Base-by-base conservation (phyloP, 1,140 invertebrate species). In the Trinorchestia longiramus region DNA sequence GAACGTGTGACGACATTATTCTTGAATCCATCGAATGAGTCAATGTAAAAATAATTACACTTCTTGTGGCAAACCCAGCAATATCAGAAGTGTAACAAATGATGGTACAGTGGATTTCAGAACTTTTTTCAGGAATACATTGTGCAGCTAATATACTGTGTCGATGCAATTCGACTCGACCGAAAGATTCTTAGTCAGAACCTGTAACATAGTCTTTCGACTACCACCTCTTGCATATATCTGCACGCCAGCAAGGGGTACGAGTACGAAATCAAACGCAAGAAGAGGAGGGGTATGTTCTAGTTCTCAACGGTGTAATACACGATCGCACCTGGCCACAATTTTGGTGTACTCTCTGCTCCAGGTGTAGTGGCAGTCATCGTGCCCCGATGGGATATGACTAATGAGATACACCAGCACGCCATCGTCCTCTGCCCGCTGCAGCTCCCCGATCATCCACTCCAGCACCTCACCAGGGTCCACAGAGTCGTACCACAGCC, bases 371-470 rank as follows among this genome's bases (percentile, higher is more conserved):
- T 99, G 97, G 97, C 99, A 99, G 97, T 99, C 99, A 0, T 98
- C 98, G 97, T 99, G 98, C 43, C 99, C 99, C 0, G 99, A 99
- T 0, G 99, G 99, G 97, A 96, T 96, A 87, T 96, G 77, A n/a
- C 92, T 62, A 87, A 62, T 95, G 8, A 96, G 43, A 77, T 95
- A 96, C 28, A 96, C 77, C 28, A 44, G 42, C 36, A 91, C 95
- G 40, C 94, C 95, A 41, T 95, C 99, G 97, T 99, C 98, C 97
- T 99, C 99, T 0, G 99, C 99, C 45, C 98, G 98, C 97, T 99
- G 99, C 0, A 99, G 97, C 97, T 99, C 99, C 97, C 99, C 98
- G 88, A 99, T 98, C 57, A 99, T 98, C 99, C 99, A 99, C 96
- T 99, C 98, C 3, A 99, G 97, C 97, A 99, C 99, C 15, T 98